phyloP scores from a whole-genome alignment of 35 echinoderm and acorn worm genomes.

The Apostichopus californicus region DNA sequence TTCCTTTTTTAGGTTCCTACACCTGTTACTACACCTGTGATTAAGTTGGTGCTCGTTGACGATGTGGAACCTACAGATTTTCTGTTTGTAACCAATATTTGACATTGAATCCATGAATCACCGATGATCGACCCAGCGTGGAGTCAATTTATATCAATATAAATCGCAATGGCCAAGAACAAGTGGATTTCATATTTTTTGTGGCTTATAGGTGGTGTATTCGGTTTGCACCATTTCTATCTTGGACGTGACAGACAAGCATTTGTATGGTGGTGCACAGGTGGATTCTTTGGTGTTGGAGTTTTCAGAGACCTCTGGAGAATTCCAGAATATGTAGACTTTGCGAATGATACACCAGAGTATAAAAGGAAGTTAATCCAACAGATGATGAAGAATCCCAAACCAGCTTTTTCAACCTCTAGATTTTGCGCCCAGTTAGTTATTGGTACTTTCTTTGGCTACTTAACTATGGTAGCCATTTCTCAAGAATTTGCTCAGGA shows the following conservation, averaged over 20 bases:
- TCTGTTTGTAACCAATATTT: no score
- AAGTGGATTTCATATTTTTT: slow-evolving; percentile 73
- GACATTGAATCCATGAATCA: no score
- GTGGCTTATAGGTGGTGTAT: slow-evolving; percentile 73
- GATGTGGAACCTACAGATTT: no score
- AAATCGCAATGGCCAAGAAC: slow-evolving; percentile 49
- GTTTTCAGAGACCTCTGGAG: slow-evolving; percentile 82
- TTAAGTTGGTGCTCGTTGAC: no score
- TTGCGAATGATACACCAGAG: slow-evolving; percentile 63
- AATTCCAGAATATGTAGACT: slow-evolving; percentile 66
- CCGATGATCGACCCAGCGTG: no score
- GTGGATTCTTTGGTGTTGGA: slow-evolving; percentile 77
- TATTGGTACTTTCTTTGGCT: slow-evolving; percentile 74
- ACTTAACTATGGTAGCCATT: slow-evolving; percentile 55
- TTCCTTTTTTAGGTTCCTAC: no score
- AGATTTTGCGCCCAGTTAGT: slow-evolving; percentile 63
- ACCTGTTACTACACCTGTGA: no score
- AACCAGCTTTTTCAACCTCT: slow-evolving; percentile 63
- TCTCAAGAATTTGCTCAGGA: slow-evolving; percentile 63
- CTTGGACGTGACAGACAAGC: slow-evolving; percentile 89
- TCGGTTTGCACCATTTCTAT: slow-evolving; percentile 94
- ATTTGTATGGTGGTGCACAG: slow-evolving; percentile 94
- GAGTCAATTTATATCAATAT: neutral
- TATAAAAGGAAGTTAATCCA: slow-evolving; percentile 62
- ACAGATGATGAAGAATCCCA: slow-evolving; percentile 47